Conservation (phyloP, 2,797 vertebrate species). For the Thaleichthys pacificus region DNA sequence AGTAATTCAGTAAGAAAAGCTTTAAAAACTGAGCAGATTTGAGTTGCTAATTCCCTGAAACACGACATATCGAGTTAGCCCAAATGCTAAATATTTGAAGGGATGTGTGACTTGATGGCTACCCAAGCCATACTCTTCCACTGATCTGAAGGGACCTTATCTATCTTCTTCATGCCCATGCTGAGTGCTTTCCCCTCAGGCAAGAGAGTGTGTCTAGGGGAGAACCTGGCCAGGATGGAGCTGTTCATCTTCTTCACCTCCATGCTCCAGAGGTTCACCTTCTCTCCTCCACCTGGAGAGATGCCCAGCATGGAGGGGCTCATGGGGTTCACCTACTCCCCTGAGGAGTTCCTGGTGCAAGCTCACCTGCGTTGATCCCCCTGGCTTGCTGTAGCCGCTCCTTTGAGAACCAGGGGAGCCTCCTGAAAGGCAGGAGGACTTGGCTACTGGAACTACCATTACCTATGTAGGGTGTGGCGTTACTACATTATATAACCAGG, state of each 20-base stretch:
- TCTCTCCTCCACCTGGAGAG: constrained; percentile 60
- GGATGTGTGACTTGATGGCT: too few species aligned
- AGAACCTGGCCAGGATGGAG: constrained; percentile 73
- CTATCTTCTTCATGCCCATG: background rate
- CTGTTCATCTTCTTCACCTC: constrained; percentile 66
- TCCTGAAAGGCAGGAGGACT: too few species aligned
- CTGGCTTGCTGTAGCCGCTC: background rate
- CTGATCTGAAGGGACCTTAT: background rate
- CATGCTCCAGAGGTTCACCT: constrained; percentile 79
- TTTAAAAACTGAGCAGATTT: too few species aligned
- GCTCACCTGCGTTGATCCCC: background rate
- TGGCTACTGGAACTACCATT: too few species aligned
- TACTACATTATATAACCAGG: too few species aligned
- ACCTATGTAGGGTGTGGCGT: too few species aligned
- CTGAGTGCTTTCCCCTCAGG: constrained; percentile 59
- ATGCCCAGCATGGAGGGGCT: constrained; percentile 17
- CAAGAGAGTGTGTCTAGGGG: constrained; percentile 73
- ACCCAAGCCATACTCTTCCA: background rate
- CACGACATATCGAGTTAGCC: too few species aligned
- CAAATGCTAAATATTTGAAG: background rate
- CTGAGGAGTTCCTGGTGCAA: background rate
- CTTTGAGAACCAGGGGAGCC: too few species aligned
- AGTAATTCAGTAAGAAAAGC: too few species aligned
- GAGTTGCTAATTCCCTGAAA: too few species aligned
- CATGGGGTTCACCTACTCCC: background rate